phyloP scores from a whole-genome alignment of 1,140 invertebrate genomes.

The Polypedilum vanderplanki region DNA sequence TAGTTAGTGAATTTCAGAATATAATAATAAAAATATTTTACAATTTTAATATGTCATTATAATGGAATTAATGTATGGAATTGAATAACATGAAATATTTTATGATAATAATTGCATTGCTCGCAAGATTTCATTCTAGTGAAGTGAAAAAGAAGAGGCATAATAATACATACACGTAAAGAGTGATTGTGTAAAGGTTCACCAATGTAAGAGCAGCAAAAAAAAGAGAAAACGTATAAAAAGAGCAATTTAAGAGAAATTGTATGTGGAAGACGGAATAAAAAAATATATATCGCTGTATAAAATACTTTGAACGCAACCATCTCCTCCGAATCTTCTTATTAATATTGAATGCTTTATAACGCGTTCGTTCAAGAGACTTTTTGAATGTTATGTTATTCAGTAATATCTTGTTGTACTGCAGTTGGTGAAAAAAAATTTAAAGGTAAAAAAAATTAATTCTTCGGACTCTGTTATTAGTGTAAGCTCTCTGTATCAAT shows the following conservation, averaged over 20 bases:
- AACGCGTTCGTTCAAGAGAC: background rate
- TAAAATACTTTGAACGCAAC: background rate
- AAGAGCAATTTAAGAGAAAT: background rate
- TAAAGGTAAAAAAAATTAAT: constrained; percentile 7
- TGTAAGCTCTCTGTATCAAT: background rate
- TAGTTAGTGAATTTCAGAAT: background rate
- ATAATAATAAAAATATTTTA: background rate
- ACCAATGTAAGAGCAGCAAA: background rate
- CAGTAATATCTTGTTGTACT: constrained; percentile 16
- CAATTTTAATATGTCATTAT: background rate
- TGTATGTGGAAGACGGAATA: background rate
- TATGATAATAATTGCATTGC: background rate
- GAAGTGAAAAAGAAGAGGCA: background rate
- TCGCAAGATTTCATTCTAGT: background rate
- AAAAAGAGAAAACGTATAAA: constrained; percentile 2
- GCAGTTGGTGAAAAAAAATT: constrained; percentile 5
- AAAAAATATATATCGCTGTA: background rate
- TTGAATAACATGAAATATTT: constrained; percentile 11
- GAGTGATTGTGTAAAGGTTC: background rate
- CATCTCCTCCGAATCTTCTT: constrained; percentile 23
- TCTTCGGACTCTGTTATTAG: background rate
- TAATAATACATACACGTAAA: background rate
- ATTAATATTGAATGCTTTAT: background rate
- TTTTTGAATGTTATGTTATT: constrained; percentile 8
- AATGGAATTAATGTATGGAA: background rate